These are phyloP conservation scores for Myodes glareolus DNA, from an alignment of 2,113 vertebrate species.

Conservation along the genomic window DNA sequence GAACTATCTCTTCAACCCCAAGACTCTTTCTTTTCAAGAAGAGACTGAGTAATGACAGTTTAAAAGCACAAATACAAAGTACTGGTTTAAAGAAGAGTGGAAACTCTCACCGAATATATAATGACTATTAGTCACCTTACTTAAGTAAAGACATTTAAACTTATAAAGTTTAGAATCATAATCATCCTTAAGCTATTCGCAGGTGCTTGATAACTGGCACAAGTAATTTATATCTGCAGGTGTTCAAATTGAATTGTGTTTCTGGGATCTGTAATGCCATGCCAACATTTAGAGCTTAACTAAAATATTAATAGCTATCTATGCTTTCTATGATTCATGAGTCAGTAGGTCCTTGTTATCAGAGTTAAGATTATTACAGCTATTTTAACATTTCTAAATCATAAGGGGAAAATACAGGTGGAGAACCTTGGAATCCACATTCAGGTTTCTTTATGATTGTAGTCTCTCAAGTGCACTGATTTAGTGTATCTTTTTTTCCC, in stretches of 20 bases:
- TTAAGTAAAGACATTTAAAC: background rate
- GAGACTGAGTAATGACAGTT: background rate
- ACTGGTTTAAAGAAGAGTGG: background rate
- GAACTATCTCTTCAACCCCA: background rate
- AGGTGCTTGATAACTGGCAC: background rate
- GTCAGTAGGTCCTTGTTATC: background rate
- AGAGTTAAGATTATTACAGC: background rate
- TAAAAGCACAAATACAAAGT: background rate
- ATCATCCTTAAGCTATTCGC: background rate
- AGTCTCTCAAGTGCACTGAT: background rate
- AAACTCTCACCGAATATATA: background rate
- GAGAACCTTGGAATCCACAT: background rate
- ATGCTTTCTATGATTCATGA: background rate
- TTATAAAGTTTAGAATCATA: background rate
- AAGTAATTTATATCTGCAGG: background rate
- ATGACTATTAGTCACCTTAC: background rate
- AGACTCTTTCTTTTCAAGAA: background rate
- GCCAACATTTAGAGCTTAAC: constrained; percentile 10
- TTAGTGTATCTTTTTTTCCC: background rate
- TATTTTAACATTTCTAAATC: background rate
- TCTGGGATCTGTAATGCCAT: background rate
- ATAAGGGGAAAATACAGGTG: background rate
- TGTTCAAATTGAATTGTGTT: background rate
- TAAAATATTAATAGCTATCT: background rate
- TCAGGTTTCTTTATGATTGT: background rate